Evolutionary conservation across 2,113 vertebrate genomes (phyloP).

Genomic region (Edolisoma coerulescens): DNA sequence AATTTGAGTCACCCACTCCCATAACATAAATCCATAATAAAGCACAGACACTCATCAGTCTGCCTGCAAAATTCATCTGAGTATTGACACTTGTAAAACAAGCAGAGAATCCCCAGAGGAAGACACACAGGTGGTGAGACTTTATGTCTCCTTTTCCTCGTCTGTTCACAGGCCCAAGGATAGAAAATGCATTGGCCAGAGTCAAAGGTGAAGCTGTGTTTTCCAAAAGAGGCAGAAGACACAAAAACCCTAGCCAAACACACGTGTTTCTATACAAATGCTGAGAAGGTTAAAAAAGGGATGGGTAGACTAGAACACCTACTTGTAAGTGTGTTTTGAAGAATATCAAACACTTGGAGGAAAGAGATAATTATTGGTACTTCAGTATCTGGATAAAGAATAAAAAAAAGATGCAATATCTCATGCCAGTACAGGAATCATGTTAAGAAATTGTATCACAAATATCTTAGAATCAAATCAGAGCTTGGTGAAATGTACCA

Average conservation of each 20-base stretch:
- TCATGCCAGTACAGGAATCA: background rate
- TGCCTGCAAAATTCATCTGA: background rate
- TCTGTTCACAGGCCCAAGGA: background rate
- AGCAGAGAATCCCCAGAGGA: background rate
- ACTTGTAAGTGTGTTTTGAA: background rate
- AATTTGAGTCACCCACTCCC: background rate
- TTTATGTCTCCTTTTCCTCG: background rate
- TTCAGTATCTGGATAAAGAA: background rate
- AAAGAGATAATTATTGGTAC: background rate
- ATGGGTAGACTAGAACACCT: background rate
- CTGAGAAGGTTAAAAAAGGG: background rate
- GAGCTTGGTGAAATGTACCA: background rate
- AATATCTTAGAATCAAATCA: background rate
- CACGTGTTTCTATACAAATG: background rate
- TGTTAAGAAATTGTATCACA: background rate
- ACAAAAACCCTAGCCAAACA: background rate
- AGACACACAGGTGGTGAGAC: fast-evolving
- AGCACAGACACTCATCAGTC: background rate
- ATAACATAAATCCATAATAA: background rate
- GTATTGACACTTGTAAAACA: background rate
- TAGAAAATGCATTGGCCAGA: background rate
- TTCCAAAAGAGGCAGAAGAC: background rate
- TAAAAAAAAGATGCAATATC: background rate
- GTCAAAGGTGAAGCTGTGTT: background rate
- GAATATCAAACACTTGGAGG: background rate